Conservation (phyloP, 2,113 vertebrate genomes). For the Platysternon megacephalum region DNA sequence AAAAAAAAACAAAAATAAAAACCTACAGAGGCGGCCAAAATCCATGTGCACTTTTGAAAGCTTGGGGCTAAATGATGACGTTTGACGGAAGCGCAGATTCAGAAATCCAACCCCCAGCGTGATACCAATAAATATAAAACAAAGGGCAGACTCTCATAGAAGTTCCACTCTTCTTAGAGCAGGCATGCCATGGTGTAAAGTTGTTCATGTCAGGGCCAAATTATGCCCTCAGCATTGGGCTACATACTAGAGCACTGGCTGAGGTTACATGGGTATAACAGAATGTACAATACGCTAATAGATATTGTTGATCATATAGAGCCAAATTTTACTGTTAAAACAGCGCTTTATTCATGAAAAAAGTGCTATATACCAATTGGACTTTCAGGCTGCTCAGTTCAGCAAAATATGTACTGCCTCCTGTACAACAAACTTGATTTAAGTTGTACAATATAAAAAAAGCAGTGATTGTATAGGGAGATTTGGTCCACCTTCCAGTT, state of each 20-base stretch:
- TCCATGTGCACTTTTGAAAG: neutral
- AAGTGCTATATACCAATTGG: neutral
- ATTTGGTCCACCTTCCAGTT: neutral
- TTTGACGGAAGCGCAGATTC: neutral
- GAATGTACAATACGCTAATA: neutral
- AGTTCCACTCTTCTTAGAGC: neutral
- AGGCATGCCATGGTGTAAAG: neutral
- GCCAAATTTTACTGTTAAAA: neutral
- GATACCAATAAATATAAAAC: neutral
- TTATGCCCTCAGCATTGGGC: neutral
- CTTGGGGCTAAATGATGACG: neutral
- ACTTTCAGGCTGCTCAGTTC: neutral
- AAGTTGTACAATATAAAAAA: neutral
- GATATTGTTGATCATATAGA: neutral
- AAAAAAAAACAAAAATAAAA: neutral
- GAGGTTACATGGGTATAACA: neutral
- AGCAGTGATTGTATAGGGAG: neutral
- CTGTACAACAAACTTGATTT: neutral
- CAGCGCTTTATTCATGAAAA: neutral
- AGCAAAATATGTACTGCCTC: neutral
- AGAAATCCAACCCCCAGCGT: neutral
- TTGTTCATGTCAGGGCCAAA: neutral
- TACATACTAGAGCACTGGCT: neutral
- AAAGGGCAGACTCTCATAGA: neutral
- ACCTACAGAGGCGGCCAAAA: neutral